phyloP scores from a whole-genome alignment of 2,797 vertebrate genomes.

The Chiroxiphia lanceolata region DNA sequence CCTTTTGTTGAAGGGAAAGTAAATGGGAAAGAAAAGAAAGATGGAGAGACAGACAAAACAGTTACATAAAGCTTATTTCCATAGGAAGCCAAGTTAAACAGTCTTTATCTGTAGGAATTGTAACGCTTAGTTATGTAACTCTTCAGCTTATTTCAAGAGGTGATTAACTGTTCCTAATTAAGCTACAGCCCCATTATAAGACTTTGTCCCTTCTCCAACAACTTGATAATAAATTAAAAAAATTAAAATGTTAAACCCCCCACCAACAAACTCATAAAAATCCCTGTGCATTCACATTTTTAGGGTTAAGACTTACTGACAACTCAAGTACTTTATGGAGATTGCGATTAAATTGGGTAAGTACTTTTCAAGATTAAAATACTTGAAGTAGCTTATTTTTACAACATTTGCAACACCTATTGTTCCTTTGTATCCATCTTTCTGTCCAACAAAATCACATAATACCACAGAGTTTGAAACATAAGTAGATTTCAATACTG shows the following conservation, averaged over 20 bases:
- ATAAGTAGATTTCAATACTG: conserved; percentile 41
- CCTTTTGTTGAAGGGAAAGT: conserved; percentile 15
- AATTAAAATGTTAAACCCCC: not conserved
- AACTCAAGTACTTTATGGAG: conserved; percentile 9
- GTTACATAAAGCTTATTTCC: conserved; percentile 55
- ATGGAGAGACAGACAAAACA: conserved; percentile 38
- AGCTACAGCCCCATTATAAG: not conserved
- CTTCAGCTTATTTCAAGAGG: conserved; percentile 27
- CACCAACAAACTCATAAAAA: not conserved
- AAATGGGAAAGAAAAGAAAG: conserved; percentile 6
- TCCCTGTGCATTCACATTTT: not conserved
- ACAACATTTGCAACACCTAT: conserved; percentile 23
- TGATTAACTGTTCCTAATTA: conserved; percentile 57
- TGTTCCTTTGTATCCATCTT: conserved; percentile 36
- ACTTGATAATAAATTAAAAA: not conserved
- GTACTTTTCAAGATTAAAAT: conserved; percentile 50
- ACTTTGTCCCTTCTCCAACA: not conserved
- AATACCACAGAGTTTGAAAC: conserved; percentile 26
- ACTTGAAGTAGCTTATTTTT: conserved; percentile 22
- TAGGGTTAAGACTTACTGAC: conserved; percentile 38
- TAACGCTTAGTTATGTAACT: conserved; percentile 48
- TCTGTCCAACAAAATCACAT: conserved; percentile 43
- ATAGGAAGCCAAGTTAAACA: conserved; percentile 49
- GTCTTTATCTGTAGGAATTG: conserved; percentile 40
- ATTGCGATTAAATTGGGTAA: conserved; percentile 38